These are phyloP conservation scores for Dissostichus mawsoni DNA, from an alignment of 2,113 vertebrate species.

Conservation along the genomic window DNA sequence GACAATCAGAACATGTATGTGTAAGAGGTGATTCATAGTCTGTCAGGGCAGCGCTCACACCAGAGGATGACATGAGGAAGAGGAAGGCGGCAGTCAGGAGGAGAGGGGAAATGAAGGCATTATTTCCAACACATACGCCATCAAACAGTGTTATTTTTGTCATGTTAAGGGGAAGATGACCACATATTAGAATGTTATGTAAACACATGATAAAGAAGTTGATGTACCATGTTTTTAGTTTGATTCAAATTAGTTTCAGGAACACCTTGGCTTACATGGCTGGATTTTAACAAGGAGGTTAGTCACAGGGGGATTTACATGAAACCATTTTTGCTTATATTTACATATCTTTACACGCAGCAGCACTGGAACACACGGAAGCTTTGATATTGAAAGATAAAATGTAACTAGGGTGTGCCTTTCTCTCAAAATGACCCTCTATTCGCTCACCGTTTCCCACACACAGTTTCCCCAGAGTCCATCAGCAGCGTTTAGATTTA, in stretches of 20 bases:
- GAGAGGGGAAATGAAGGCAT: neutral
- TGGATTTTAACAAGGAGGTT: neutral
- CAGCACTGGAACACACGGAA: neutral
- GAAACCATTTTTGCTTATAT: slow-evolving; percentile 10
- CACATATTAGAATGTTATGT: neutral
- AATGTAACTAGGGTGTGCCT: neutral
- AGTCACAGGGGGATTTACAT: neutral
- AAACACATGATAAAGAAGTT: no score
- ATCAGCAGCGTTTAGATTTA: neutral
- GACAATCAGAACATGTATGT: slow-evolving; percentile 28
- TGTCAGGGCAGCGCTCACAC: neutral
- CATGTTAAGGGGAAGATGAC: neutral
- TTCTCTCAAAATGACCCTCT: neutral
- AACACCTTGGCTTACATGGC: neutral
- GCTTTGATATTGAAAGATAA: neutral
- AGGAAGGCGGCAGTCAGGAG: neutral
- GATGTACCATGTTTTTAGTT: neutral
- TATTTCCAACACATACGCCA: neutral
- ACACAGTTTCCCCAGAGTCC: neutral
- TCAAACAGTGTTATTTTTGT: neutral
- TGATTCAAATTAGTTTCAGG: neutral
- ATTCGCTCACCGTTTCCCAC: neutral
- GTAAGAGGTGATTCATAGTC: slow-evolving; percentile 50
- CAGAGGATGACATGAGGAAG: neutral
- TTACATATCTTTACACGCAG: neutral